phyloP scores from a whole-genome alignment of 1,140 invertebrate species.

The Theocolax elegans region DNA sequence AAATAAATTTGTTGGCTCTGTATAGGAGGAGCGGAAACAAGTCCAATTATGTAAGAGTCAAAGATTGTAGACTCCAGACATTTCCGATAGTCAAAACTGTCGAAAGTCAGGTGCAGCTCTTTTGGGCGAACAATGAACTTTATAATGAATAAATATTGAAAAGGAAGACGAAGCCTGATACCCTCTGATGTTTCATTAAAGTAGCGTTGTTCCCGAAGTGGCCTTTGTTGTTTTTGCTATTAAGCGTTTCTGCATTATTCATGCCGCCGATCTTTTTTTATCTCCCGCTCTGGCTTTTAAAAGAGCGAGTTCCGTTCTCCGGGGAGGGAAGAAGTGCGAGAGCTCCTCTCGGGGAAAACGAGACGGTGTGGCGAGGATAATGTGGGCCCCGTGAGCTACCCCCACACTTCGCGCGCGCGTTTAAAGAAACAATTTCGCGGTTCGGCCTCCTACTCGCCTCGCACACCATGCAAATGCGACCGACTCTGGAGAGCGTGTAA shows the following conservation, averaged over 20 bases:
- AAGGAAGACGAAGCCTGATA: neutral
- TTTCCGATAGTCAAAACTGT: no score
- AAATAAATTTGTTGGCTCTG: no score
- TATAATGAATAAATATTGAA: constrained; percentile 16
- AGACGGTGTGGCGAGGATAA: neutral
- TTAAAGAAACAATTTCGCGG: constrained; percentile 19
- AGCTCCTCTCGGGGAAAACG: no score
- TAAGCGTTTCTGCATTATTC: constrained; percentile 28
- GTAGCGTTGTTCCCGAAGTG: neutral
- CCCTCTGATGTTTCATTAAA: constrained; percentile 16
- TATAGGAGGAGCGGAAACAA: no score
- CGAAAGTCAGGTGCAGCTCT: no score
- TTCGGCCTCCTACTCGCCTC: neutral
- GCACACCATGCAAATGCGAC: constrained; percentile 2
- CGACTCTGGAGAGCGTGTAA: no score
- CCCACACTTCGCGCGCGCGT: neutral
- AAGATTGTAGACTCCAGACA: no score
- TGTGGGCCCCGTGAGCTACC: neutral
- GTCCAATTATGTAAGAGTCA: no score
- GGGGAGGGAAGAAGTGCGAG: neutral
- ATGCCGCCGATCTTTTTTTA: constrained; percentile 14
- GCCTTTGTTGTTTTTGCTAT: constrained; percentile 23
- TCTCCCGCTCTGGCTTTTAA: neutral
- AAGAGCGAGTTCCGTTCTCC: no score
- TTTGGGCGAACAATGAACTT: neutral